Conservation (phyloP, 2,113 vertebrate species). For the Drymodes brunneopygia region DNA sequence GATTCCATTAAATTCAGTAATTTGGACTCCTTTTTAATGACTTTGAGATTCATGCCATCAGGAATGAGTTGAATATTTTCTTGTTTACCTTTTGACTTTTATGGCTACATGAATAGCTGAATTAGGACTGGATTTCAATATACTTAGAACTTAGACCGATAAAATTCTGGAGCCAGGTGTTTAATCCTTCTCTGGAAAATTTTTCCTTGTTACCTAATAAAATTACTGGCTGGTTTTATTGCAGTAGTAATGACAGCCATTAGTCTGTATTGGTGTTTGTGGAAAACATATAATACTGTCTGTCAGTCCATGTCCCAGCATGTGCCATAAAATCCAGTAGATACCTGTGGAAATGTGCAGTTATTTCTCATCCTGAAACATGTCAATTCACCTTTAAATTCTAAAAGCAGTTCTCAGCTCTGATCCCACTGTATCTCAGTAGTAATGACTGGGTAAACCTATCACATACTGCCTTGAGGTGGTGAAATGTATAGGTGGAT, state of each 20-base stretch:
- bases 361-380: not conserved
- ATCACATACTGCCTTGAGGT: not conserved
- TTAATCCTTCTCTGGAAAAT: not conserved
- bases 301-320: not conserved
- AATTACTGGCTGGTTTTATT: not conserved
- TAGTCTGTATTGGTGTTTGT: not conserved
- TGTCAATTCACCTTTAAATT: not conserved
- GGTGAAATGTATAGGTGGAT: not conserved
- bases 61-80: not conserved
- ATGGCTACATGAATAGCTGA: not conserved
- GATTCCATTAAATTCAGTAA: not conserved
- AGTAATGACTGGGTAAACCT: not conserved
- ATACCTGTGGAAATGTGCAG: not conserved
- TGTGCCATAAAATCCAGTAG: not conserved
- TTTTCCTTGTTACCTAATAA: not conserved
- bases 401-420: not conserved
- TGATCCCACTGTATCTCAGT: not conserved
- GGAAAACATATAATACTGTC: not conserved
- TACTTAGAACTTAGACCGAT: not conserved
- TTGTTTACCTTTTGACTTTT: not conserved
- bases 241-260: not conserved
- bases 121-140: not conserved
- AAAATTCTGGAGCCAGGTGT: not conserved
- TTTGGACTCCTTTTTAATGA: not conserved
- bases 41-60: not conserved